These are phyloP conservation scores for Pangasianodon gigas DNA, from an alignment of 2,113 vertebrate species.

Conservation along the genomic window DNA sequence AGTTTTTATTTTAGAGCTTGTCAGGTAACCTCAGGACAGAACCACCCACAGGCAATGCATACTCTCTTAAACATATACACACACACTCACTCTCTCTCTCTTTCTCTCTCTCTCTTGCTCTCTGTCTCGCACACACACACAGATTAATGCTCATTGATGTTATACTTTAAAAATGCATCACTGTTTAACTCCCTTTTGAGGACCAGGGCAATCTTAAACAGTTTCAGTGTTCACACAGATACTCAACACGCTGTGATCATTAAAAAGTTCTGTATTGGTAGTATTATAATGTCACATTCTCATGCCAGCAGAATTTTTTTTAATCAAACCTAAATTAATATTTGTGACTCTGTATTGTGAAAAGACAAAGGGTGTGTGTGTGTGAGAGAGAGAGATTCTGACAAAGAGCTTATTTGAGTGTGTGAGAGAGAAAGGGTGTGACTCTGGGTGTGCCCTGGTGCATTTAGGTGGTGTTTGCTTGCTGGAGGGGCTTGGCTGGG, in stretches of 20 bases:
- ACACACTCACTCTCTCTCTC: neutral
- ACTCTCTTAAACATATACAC: neutral
- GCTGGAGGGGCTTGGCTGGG: conserved; percentile 15
- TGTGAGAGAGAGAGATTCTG: neutral
- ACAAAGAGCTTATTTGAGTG: neutral
- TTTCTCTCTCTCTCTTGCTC: neutral
- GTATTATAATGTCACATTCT: neutral
- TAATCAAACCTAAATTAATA: neutral
- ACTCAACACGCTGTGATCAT: neutral
- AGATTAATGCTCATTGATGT: neutral
- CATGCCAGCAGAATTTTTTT: neutral
- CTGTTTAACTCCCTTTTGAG: neutral
- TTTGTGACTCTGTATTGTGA: neutral
- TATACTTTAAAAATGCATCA: neutral
- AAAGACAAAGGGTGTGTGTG: neutral
- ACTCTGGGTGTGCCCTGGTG: conserved; percentile 18
- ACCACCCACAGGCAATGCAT: neutral
- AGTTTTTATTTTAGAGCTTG: neutral
- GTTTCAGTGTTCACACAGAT: neutral
- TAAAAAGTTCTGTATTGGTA: neutral
- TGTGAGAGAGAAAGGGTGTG: conserved; percentile 19
- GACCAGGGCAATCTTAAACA: neutral
- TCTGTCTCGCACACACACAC: neutral
- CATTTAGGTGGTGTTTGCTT: conserved; percentile 16
- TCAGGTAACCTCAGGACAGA: conserved; percentile 5